A percentile compares a stretch with the other conserved stretches of the same genome.
Evolutionary conservation across 1,140 invertebrate genomes (phyloP).

Genomic region (Chelonus insularis): DNA sequence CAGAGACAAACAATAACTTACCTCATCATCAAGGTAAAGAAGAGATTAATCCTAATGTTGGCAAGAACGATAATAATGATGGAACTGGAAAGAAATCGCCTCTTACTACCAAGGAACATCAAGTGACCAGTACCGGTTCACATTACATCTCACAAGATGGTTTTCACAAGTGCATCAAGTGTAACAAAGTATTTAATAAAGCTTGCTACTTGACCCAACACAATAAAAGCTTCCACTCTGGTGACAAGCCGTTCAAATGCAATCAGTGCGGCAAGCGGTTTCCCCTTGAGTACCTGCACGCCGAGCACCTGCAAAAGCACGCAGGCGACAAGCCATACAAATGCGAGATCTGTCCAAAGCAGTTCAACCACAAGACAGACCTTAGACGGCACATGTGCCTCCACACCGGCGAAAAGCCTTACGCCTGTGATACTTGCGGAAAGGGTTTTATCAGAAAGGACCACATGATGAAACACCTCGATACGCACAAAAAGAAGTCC

Average conservation of each 20-base stretch:
- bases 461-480: slow-evolving; percentile 90
- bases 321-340: slow-evolving; percentile 85
- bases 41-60: slow-evolving; percentile 40
- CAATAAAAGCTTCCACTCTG: slow-evolving; percentile 85
- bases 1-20: slow-evolving; percentile 50
- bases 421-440: slow-evolving; percentile 76
- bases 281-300: slow-evolving; percentile 66
- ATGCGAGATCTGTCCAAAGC: slow-evolving; percentile 85
- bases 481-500: slow-evolving; percentile 73
- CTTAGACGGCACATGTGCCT: slow-evolving; percentile 84
- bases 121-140: slow-evolving; percentile 41
- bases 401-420: slow-evolving; percentile 82
- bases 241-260: slow-evolving; percentile 85
- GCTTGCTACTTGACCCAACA: slow-evolving; percentile 87
- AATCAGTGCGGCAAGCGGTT: slow-evolving; percentile 83
- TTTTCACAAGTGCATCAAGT: slow-evolving; percentile 76
- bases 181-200: slow-evolving; percentile 83
- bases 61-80: slow-evolving; percentile 20
- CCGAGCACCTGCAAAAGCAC: slow-evolving; percentile 76
- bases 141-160: slow-evolving; percentile 53
- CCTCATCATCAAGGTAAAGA: slow-evolving; percentile 40
- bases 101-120: slow-evolving; percentile 34
- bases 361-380: slow-evolving; percentile 91
- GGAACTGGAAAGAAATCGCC: slow-evolving; percentile 42
- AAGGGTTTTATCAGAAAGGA: slow-evolving; percentile 94